phyloP scores from a whole-genome alignment of 1,140 invertebrate species.

The Asobara japonica region DNA sequence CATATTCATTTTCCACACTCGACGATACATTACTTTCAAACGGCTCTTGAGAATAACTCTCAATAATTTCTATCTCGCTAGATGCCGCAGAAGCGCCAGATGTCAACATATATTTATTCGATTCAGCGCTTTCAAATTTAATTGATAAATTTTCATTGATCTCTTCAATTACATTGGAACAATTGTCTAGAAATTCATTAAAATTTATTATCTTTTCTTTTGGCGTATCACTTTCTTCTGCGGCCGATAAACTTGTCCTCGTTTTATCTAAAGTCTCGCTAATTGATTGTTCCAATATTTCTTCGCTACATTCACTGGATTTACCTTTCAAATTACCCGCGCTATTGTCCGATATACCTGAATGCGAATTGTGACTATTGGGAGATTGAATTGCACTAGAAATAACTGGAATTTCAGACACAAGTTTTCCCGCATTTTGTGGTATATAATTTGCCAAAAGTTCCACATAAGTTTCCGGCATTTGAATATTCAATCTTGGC shows the following conservation, averaged over 20 bases:
- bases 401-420: background rate
- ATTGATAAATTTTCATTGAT: background rate
- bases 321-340: background rate
- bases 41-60: conserved; percentile 27
- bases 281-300: background rate
- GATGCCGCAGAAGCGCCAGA: background rate
- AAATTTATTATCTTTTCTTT: conserved; percentile 1
- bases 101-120: background rate
- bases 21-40: conserved; percentile 18
- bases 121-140: background rate
- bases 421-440: background rate
- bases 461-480: conserved; percentile 39
- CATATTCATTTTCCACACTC: background rate
- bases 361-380: background rate
- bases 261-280: conserved; percentile 1
- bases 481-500: conserved; percentile 40
- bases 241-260: background rate
- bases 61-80: background rate
- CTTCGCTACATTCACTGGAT: background rate
- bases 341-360: background rate
- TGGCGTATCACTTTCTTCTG: background rate
- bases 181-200: conserved; percentile 22
- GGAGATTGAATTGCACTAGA: background rate
- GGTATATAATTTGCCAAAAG: conserved; percentile 20
- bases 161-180: background rate